Percentiles rank a stretch among this genome's conserved stretches.
These are phyloP conservation scores for Argyrosomus regius DNA, from an alignment of 2,797 vertebrate genomes.

Conservation along the genomic window DNA sequence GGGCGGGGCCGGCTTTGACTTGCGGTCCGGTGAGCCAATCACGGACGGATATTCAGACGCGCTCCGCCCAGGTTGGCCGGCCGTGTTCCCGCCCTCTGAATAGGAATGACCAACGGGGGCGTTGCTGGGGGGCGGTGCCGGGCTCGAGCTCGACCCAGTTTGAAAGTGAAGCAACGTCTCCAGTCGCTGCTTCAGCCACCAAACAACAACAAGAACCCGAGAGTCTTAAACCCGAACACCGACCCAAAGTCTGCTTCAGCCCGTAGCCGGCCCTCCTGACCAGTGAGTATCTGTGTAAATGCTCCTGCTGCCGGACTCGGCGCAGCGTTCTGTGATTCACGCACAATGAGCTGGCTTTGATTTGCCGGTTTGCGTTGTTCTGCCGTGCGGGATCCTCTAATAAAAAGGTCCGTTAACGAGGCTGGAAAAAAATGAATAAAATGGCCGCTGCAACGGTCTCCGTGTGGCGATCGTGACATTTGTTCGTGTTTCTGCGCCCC, in stretches of 20 bases:
- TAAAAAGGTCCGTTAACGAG: constrained; percentile 18
- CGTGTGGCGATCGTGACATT: neutral
- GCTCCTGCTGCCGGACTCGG: neutral
- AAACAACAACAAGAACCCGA: constrained; percentile 70
- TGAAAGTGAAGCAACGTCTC: constrained; percentile 74
- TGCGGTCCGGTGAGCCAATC: constrained; percentile 32
- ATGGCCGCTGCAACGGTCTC: constrained; percentile 44
- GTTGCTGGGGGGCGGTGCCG: constrained; percentile 59
- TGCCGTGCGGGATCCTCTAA: neutral
- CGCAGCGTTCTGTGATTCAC: neutral
- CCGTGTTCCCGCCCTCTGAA: constrained; percentile 45
- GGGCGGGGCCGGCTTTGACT: constrained; percentile 41
- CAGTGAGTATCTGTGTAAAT: constrained; percentile 68
- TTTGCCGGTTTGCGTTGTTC: neutral
- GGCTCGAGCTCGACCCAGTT: constrained; percentile 75
- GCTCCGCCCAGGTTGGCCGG: constrained; percentile 10
- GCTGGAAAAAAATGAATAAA: constrained; percentile 39
- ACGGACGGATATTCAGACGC: rapidly evolving
- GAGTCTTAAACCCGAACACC: constrained; percentile 28
- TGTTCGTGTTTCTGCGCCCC: rapidly evolving
- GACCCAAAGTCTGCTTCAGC: constrained; percentile 25
- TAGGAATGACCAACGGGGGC: constrained; percentile 58
- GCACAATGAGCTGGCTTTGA: neutral
- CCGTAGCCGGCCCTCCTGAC: constrained; percentile 52
- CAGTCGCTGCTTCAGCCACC: constrained; percentile 61